Evolutionary conservation across 2,113 vertebrate species (phyloP), one percentile per base, ranked within the genome.

Genomic region (Pituophis catenifer): DNA sequence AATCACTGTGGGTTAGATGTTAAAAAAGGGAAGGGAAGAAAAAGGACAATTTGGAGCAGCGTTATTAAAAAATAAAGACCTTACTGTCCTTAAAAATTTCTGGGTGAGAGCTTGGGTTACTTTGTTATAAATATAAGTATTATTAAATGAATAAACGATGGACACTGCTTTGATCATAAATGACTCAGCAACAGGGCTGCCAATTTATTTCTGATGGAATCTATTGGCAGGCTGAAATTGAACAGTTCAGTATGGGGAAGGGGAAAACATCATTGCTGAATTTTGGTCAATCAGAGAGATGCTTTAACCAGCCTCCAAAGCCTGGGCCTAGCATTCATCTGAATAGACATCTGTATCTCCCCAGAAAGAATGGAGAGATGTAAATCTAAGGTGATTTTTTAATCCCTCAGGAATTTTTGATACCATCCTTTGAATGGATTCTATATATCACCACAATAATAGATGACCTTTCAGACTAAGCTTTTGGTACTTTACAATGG

Each of bases 1-100:
- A 96, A 86, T 93, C 97, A 93, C 54, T 95, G 94, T 90, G 89
- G 86, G 96, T 96, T 96, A 97, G 95, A 95, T 81, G 93, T 96
- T 96, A 94, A 94, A 91, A 89, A 95, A 94, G 88, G 44, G 13
- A 33, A 70, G 65, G 33, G 13, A 33, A 75, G 15, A 15, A 8
- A 19, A 81, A 21, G 33, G 17, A 81, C 33, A 81, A 81, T 44
- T 81, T 81, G 33, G 33, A 44, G 19, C 17, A 44, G 33, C 10
- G 23, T 8, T 55, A 33, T 38, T 96, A 97, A 96, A 62, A 65
- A 70, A 70, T 95, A 94, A 94, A 94, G 94, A 89, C 94, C 96
- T 96, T 96, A 38, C 97, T 97, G 96, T 91, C 33, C 53, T 15
- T 13, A n/a, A 62, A 93, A 94, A 95, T 91, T 91, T 0, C 89